These are phyloP conservation scores for Corbicula japonica DNA, from an alignment of 2,888 invertebrate genomes.

Conservation along the genomic window DNA sequence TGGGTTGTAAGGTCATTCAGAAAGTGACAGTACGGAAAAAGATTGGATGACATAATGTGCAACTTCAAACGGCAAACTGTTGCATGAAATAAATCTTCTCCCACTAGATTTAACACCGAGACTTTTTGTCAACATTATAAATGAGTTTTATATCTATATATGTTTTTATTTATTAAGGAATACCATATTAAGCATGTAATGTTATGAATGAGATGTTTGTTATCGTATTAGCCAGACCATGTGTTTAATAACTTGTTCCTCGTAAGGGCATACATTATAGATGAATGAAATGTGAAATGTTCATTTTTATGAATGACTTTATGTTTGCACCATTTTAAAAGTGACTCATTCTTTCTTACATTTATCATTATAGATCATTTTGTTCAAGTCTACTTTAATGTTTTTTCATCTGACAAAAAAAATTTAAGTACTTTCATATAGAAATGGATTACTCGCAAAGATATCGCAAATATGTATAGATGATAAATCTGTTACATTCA, in stretches of 20 bases:
- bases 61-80: constrained; percentile 22
- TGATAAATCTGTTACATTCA: neutral
- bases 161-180: too few relatives aligned
- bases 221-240: too few relatives aligned
- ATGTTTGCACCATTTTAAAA: constrained; percentile 2
- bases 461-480: neutral
- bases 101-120: constrained; percentile 11
- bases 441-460: neutral
- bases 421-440: constrained; percentile 15
- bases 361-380: constrained; percentile 26
- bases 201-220: too few relatives aligned
- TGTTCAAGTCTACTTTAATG: constrained; percentile 1
- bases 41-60: constrained; percentile 15
- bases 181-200: too few relatives aligned
- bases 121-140: constrained; percentile 17
- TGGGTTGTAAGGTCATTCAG: constrained; percentile 7
- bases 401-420: constrained; percentile 9
- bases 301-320: constrained; percentile 21
- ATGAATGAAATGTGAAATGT: constrained; percentile 15
- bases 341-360: constrained; percentile 10
- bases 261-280: too few relatives aligned
- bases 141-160: constrained; percentile 17
- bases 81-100: constrained; percentile 20
- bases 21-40: neutral
- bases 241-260: too few relatives aligned